Conservation (phyloP, 2,888 invertebrate species). For the Euspilapteryx auroguttella region DNA sequence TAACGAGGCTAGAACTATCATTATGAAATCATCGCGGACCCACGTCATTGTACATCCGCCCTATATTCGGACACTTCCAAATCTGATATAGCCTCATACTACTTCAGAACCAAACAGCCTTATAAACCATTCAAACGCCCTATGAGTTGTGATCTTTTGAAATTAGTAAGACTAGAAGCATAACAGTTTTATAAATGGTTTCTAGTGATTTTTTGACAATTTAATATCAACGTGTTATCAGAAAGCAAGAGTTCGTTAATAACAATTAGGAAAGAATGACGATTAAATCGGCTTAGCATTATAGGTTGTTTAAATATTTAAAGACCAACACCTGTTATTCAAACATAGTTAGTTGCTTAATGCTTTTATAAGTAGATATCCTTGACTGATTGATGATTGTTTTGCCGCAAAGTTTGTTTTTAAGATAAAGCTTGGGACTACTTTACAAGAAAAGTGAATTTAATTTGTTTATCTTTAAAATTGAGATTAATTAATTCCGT, state of each 20-base stretch:
- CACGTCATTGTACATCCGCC: conserved; percentile 52
- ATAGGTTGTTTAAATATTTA: neutral
- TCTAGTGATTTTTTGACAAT: conserved; percentile 47
- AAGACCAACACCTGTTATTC: neutral
- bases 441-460: conserved; percentile 28
- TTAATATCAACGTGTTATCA: conserved; percentile 38
- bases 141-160: too few species aligned
- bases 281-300: neutral
- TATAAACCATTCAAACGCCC: too few species aligned
- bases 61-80: conserved; percentile 31
- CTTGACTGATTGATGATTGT: conserved; percentile 49
- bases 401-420: conserved; percentile 24
- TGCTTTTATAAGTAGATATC: conserved; percentile 51
- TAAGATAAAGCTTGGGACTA: conserved; percentile 19
- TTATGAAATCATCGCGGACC: conserved; percentile 50
- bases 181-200: conserved; percentile 42
- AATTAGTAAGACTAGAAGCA: too few species aligned
- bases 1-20: conserved; percentile 50
- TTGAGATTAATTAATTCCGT: conserved; percentile 49
- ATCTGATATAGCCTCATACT: conserved; percentile 40
- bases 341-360: conserved; percentile 18
- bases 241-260: conserved; percentile 23
- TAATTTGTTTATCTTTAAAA: conserved; percentile 41
- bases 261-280: conserved; percentile 30
- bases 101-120: too few species aligned